Conservation (phyloP, 2,113 vertebrate genomes). For the Bos indicus region DNA sequence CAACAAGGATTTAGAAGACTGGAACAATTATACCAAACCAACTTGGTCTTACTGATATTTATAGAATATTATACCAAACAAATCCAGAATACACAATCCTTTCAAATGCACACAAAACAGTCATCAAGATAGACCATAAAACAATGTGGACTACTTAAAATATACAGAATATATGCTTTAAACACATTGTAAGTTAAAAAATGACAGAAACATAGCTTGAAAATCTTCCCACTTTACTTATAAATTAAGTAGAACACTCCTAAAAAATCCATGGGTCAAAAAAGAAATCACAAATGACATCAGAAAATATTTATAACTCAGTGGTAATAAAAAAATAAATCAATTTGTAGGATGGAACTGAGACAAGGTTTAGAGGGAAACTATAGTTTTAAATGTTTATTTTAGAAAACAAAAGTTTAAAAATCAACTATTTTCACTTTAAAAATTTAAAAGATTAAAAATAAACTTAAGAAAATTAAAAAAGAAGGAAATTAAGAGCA, state of each 20-base stretch:
- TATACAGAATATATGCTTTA: background rate
- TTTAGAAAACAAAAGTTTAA: background rate
- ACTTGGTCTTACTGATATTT: background rate
- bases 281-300: background rate
- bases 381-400: background rate
- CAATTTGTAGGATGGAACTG: background rate
- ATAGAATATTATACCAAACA: background rate
- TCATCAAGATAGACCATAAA: background rate
- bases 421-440: slow-evolving; percentile 15
- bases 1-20: background rate
- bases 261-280: background rate
- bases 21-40: background rate
- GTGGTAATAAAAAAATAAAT: background rate
- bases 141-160: background rate
- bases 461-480: background rate
- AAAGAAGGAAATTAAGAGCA: background rate
- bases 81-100: background rate
- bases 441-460: background rate
- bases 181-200: background rate
- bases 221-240: background rate
- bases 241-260: background rate
- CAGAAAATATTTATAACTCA: background rate
- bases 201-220: background rate
- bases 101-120: background rate
- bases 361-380: background rate